phyloP scores from a whole-genome alignment of 2,113 vertebrate genomes.

The Nothobranchius kuhntae region DNA sequence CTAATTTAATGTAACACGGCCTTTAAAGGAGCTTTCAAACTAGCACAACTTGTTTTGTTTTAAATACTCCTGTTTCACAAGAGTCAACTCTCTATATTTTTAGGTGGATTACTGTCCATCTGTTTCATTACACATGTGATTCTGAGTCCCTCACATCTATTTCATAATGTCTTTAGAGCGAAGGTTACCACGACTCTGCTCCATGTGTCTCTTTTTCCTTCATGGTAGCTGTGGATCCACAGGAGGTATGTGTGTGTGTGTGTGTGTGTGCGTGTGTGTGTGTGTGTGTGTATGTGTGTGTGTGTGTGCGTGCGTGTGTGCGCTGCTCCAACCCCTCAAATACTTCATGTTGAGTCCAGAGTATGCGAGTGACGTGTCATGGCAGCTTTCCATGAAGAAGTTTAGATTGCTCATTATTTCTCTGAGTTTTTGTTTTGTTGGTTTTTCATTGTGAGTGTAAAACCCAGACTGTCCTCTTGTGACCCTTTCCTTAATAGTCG shows the following conservation, averaged over 20 bases:
- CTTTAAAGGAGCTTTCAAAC: too few species aligned
- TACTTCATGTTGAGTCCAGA: too few species aligned
- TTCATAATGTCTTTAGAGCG: background rate
- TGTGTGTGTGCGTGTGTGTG: background rate
- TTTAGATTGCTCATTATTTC: background rate
- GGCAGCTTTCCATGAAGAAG: background rate
- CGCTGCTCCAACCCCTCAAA: too few species aligned
- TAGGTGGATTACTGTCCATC: too few species aligned
- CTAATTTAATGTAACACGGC: too few species aligned
- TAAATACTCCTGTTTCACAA: too few species aligned
- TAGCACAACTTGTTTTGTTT: too few species aligned
- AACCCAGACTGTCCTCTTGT: constrained; percentile 23
- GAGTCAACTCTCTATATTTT: too few species aligned
- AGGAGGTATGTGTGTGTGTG: background rate
- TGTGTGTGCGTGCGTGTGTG: background rate
- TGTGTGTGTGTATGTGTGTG: too few species aligned
- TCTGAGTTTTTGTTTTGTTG: background rate
- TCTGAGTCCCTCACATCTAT: too few species aligned
- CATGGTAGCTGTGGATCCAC: background rate
- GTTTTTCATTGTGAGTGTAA: constrained; percentile 21
- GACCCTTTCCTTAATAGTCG: constrained; percentile 22
- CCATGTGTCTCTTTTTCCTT: background rate
- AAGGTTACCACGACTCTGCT: background rate
- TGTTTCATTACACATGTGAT: background rate
- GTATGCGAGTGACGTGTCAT: too few species aligned